Evolutionary conservation across 1,140 invertebrate genomes (phyloP).

Genomic region (Drosophila simulans): DNA sequence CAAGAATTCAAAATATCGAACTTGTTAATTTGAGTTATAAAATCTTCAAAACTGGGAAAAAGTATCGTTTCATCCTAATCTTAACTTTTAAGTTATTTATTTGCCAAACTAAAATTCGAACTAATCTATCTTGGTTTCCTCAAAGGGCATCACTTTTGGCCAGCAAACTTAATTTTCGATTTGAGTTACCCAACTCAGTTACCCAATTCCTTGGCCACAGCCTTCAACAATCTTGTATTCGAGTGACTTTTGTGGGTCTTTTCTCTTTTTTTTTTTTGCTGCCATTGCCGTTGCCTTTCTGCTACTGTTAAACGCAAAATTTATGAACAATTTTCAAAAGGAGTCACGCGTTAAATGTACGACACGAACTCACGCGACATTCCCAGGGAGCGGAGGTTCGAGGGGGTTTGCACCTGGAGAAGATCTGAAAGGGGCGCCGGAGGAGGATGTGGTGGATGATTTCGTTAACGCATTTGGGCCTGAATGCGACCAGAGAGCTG

Average conservation of each 20-base stretch:
- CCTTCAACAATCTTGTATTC: constrained; percentile 63
- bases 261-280: constrained; percentile 8
- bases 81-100: too few species aligned
- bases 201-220: constrained; percentile 32
- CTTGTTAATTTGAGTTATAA: too few species aligned
- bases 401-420: constrained; percentile 1
- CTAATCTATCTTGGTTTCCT: too few species aligned
- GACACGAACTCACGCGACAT: constrained; percentile 79
- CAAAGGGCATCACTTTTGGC: constrained; percentile 5
- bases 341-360: constrained; percentile 80
- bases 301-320: constrained; percentile 81
- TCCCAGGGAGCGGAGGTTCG: constrained; percentile 1
- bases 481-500: constrained; percentile 18
- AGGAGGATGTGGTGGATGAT: constrained; percentile 63
- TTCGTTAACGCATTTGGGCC: constrained; percentile 76
- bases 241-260: constrained; percentile 25
- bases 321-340: constrained; percentile 79
- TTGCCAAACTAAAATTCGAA: too few species aligned
- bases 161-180: neutral
- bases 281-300: constrained; percentile 56
- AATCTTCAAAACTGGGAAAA: too few species aligned
- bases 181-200: constrained; percentile 24
- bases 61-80: too few species aligned
- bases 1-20: too few species aligned
- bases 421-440: neutral